Percentiles rank a stretch among this genome's conserved stretches.
These are phyloP conservation scores for Sphaeridia pumilis DNA, from an alignment of 2,888 invertebrate species.

Conservation along the genomic window DNA sequence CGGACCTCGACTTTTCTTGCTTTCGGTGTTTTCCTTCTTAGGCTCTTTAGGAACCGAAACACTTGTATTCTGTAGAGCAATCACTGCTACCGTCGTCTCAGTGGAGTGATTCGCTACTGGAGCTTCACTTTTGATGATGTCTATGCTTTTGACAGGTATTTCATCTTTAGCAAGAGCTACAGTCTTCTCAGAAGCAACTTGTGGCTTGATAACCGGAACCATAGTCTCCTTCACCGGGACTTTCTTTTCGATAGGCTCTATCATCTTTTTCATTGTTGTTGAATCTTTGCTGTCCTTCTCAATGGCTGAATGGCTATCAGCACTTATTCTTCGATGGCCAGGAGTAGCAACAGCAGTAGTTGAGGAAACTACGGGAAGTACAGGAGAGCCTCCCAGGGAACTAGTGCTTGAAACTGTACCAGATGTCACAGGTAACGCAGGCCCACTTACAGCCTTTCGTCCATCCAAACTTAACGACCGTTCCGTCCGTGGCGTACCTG, in stretches of 20 bases:
- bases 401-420: slow-evolving; percentile 13
- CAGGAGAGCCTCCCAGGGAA: slow-evolving; percentile 11
- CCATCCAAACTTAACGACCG: slow-evolving; percentile 35
- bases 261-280: slow-evolving; percentile 7
- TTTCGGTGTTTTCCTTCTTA: slow-evolving; percentile 27
- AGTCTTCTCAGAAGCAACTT: slow-evolving; percentile 3
- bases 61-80: too few relatives aligned
- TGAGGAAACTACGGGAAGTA: slow-evolving; percentile 7
- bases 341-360: slow-evolving; percentile 2
- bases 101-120: slow-evolving; percentile 18
- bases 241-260: slow-evolving; percentile 5
- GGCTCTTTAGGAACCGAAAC: slow-evolving; percentile 24
- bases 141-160: slow-evolving; percentile 3
- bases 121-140: slow-evolving; percentile 25
- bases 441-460: slow-evolving; percentile 14
- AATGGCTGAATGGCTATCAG: slow-evolving; percentile 19
- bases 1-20: slow-evolving; percentile 26
- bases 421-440: slow-evolving; percentile 4
- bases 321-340: slow-evolving; percentile 29
- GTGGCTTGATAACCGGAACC: slow-evolving; percentile 1
- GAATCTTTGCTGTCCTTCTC: not conserved
- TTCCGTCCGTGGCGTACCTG: slow-evolving; percentile 31
- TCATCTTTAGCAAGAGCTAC: slow-evolving; percentile 13
- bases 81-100: slow-evolving; percentile 33
- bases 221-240: slow-evolving; percentile 5